A percentile compares a stretch with the other conserved stretches of the same genome.
phyloP scores from a whole-genome alignment of 1,140 invertebrate species.

The Gerris buenoi region DNA sequence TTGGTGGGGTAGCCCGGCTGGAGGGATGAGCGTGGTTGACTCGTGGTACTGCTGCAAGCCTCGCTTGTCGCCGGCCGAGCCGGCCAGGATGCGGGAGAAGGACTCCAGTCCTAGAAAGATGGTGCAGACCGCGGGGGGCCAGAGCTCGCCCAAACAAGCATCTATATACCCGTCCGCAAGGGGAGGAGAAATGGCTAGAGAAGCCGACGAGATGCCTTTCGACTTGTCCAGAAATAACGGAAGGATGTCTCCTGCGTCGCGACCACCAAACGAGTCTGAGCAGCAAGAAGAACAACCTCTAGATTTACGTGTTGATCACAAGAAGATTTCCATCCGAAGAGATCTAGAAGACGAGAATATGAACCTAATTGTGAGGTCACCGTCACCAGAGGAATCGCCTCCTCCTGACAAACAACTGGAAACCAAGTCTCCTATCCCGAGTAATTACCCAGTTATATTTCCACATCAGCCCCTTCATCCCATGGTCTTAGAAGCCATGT shows the following conservation, averaged over 20 bases:
- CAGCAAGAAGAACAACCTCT: conserved; percentile 54
- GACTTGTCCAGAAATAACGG: conserved; percentile 36
- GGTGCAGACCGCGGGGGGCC: conserved; percentile 35
- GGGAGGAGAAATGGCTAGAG: conserved; percentile 28
- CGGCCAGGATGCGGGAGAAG: conserved; percentile 51
- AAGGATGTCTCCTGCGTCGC: conserved; percentile 30
- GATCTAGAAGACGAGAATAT: conserved; percentile 58
- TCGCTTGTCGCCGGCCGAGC: neutral
- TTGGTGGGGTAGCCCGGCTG: neutral
- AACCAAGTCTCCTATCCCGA: conserved; percentile 6
- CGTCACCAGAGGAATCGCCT: conserved; percentile 32
- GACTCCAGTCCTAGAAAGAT: conserved; percentile 62
- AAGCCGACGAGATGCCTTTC: conserved; percentile 37
- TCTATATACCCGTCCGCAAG: conserved; percentile 49
- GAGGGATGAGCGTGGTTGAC: conserved; percentile 13
- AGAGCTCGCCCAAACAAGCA: conserved; percentile 53
- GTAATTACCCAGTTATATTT: conserved; percentile 14
- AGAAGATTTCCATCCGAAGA: conserved; percentile 37
- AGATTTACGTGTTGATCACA: conserved; percentile 65
- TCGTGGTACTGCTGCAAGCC: conserved; percentile 9
- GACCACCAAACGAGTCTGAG: conserved; percentile 32
- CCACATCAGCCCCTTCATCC: conserved; percentile 45
- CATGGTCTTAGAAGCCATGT: conserved; percentile 52
- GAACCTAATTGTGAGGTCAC: conserved; percentile 42
- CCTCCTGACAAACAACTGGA: conserved; percentile 12